Evolutionary conservation across 2,797 vertebrate genomes (phyloP), one percentile per base, ranked within the genome.

Genomic region (Sebastolobus altivelis): DNA sequence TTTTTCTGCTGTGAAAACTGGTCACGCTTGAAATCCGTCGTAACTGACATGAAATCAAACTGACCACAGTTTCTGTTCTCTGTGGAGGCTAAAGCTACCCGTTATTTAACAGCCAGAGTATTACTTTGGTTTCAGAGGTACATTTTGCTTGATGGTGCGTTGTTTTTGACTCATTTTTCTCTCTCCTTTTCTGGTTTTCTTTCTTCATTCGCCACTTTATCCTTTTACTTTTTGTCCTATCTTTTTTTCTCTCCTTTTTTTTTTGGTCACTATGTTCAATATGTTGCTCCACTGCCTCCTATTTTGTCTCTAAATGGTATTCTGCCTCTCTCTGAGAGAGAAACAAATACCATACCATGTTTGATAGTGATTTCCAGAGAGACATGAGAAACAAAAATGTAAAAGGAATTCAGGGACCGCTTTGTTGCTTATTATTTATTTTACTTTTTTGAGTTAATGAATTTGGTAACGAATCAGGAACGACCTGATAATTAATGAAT

Each of bases 41-140:
- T 18, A 62, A 31, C 6, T 70, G 14, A 73, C 46, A 49, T 49
- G 46, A 49, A 54, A 27, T 68, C 37, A 68, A 65, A 56, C 3
- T 49, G 22, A 70, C 22, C 68, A 54, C 58, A 71, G 54, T 70
- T 74, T 83, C 37, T 58, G 0, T 75, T 75, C 18, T 52, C 25
- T 12, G 5, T 63, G n/a, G 35, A 11, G 3, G 13, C 38, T 16
- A 8, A 75, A 35, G 11, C n/a, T 22, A 4, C 3, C 3, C 4
- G 6, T 49, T 63, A 25, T 37, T 31, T 20, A 18, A 27, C 40
- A 37, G 5, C 1, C 13, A 56, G 4, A 11, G 8, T 54, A 31
- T 20, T 38, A n/a, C 3, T 49, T 68, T 12, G 31, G 52, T 49
- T 58, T 46, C 25, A 54, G 10, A 0, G 8, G 7, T 11, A 62